A percentile compares a stretch with the other conserved stretches of the same genome.
These are phyloP conservation scores for Drosophila serrata DNA, from an alignment of 1,140 invertebrate genomes.

Conservation along the genomic window DNA sequence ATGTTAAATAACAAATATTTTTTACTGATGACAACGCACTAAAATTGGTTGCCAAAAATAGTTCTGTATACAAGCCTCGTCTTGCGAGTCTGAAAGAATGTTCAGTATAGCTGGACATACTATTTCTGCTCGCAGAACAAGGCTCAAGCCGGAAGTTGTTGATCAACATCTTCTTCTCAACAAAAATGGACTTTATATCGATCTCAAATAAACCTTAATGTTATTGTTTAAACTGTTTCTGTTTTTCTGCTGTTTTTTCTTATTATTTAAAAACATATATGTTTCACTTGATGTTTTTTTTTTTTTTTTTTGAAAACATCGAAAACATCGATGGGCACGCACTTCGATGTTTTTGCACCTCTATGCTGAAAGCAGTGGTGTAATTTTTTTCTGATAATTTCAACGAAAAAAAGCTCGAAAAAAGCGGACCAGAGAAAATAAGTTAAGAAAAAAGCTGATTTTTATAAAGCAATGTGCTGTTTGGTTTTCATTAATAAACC, in stretches of 20 bases:
- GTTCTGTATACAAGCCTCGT: no score
- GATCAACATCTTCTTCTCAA: neutral
- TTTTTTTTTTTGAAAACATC: no score
- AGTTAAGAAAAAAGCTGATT: no score
- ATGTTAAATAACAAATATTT: neutral
- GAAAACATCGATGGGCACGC: no score
- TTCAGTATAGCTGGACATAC: neutral
- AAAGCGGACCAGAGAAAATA: no score
- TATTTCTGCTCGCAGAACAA: neutral
- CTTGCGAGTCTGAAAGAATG: neutral
- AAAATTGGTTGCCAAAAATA: neutral
- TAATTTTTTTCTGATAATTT: no score
- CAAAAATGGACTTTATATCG: neutral
- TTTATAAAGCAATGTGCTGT: no score
- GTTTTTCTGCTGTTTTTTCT: neutral
- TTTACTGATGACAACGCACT: slow-evolving; percentile 1
- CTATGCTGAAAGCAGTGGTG: no score
- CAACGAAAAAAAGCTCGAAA: no score
- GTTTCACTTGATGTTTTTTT: neutral
- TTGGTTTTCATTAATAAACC: no score
- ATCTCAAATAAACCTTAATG: slow-evolving; percentile 1
- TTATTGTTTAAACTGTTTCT: neutral
- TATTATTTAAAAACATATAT: neutral
- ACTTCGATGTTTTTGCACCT: no score
- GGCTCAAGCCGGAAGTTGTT: slow-evolving; percentile 1